Base-by-base conservation (phyloP, 2,888 invertebrate genomes). In the Synanthedon andrenaeformis region DNA sequence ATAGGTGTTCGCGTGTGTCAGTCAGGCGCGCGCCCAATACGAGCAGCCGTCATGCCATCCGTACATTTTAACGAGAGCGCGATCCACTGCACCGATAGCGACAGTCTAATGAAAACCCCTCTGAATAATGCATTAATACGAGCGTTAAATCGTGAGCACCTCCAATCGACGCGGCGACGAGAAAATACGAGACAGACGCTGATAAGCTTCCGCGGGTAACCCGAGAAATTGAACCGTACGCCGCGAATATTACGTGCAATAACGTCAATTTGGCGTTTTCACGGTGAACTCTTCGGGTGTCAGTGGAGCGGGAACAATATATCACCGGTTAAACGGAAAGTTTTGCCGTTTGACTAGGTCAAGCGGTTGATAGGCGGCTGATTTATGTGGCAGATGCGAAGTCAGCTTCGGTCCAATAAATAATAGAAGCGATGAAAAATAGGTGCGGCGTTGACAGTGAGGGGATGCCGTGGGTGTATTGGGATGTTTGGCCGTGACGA, bases 91-190 rank as follows among this genome's bases (percentile, higher is more conserved):
- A 69, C 78, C 79, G 86, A 87, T 87, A 83, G 70, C 69, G 73
- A 80, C 79, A 78, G 76, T 70, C 79, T 85, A 87, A 87, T 87
- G 86, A 86, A 87, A 87, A 84, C 83, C 75, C 78, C 74, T 76
- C 75, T 87, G 86, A 87, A 87, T 86, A 87, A 87, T 87, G 86
- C 86, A 87, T 86, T 84, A 81, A 86, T 83, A 84, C 82, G 69
- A 79, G 86, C 84, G 84, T 85, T 86, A 84, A 85, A 85, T 84
- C 86, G 85, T 86, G 86, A 82, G 82, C 80, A 80, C 79, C 75
- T 74, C 78, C 81, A 79, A 82, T 83, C 78, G 74, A 72, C 70
- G 70, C 70, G 70, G 77, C 79, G 70, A 78, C 74, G 74, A 72
- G 79, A 82, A 79, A 78, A 80, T 79, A 78, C 79, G 72, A 76